Evolutionary conservation across 2,797 vertebrate species (phyloP).

Genomic region (Chelmon rostratus): DNA sequence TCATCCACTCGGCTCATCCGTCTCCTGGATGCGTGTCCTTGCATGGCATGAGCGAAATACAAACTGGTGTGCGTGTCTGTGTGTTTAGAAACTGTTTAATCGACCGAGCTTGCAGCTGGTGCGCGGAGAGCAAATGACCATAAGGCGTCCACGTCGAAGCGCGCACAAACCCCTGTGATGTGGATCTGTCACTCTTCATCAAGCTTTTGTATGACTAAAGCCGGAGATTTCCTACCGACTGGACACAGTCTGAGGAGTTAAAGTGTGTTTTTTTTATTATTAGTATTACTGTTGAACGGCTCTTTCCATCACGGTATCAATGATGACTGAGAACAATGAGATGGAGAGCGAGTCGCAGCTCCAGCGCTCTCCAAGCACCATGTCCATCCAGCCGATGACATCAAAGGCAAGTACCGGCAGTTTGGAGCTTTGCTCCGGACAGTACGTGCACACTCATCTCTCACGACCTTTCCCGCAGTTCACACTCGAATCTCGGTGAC

Average conservation of each 20-base stretch:
- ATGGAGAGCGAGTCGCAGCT: slow-evolving; percentile 89
- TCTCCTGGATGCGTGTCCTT: slow-evolving; percentile 15
- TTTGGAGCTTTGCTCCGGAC: background rate
- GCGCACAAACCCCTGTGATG: slow-evolving; percentile 62
- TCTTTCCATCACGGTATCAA: slow-evolving; percentile 21
- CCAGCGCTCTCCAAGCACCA: slow-evolving; percentile 85
- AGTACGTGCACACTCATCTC: background rate
- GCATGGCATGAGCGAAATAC: slow-evolving; percentile 26
- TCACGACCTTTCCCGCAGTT: background rate
- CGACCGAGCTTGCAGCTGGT: background rate
- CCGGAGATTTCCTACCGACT: background rate
- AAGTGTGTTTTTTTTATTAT: slow-evolving; percentile 21
- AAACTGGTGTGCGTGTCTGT: background rate
- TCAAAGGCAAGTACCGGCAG: slow-evolving; percentile 88
- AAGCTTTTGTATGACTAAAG: slow-evolving; percentile 30
- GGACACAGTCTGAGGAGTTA: slow-evolving; percentile 42
- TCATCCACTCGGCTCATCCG: background rate
- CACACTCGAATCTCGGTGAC: fast-evolving
- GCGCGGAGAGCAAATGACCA: slow-evolving; percentile 38
- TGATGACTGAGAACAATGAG: slow-evolving; percentile 91
- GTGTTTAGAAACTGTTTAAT: slow-evolving; percentile 13
- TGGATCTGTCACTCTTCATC: slow-evolving; percentile 45
- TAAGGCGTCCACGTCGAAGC: slow-evolving; percentile 33
- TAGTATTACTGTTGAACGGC: background rate
- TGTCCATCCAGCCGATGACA: slow-evolving; percentile 85